These are phyloP conservation scores for Itoplectis maculator DNA, from an alignment of 2,888 invertebrate species.

Conservation along the genomic window DNA sequence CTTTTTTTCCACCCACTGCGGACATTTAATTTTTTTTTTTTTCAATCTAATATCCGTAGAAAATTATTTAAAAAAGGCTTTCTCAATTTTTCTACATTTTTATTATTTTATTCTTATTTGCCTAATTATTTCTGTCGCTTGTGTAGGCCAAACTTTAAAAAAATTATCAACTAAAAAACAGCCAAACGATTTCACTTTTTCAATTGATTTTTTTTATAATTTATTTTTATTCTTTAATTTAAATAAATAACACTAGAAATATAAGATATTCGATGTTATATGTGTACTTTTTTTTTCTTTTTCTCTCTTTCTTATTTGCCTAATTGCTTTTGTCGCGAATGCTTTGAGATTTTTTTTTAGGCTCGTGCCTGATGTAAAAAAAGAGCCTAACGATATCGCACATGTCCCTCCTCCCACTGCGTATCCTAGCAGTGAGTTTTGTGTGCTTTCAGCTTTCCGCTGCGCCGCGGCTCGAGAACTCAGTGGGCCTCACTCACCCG, in stretches of 20 bases:
- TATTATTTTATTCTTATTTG: not conserved
- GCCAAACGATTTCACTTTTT: too few species aligned
- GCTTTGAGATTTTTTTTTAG: slow-evolving; percentile 24
- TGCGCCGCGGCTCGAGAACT: slow-evolving; percentile 46
- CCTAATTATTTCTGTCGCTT: not conserved
- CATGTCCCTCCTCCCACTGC: slow-evolving; percentile 66
- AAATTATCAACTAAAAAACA: too few species aligned
- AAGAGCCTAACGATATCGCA: slow-evolving; percentile 64
- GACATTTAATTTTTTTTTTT: slow-evolving; percentile 13
- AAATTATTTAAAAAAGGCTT: not conserved
- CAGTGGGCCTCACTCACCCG: slow-evolving; percentile 65
- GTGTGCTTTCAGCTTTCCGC: slow-evolving; percentile 68
- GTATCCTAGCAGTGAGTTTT: slow-evolving; percentile 54
- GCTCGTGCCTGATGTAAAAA: slow-evolving; percentile 37
- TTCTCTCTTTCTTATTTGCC: not conserved
- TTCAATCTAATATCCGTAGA: not conserved
- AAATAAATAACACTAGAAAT: too few species aligned
- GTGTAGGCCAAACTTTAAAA: too few species aligned
- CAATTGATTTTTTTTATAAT: not conserved
- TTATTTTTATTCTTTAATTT: not conserved
- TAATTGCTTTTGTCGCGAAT: slow-evolving; percentile 21
- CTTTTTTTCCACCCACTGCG: slow-evolving; percentile 38
- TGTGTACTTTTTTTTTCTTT: slow-evolving; percentile 1
- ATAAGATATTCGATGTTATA: not conserved
- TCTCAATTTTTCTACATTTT: not conserved